phyloP scores from a whole-genome alignment of 2,113 vertebrate genomes.

The Calonectris borealis region DNA sequence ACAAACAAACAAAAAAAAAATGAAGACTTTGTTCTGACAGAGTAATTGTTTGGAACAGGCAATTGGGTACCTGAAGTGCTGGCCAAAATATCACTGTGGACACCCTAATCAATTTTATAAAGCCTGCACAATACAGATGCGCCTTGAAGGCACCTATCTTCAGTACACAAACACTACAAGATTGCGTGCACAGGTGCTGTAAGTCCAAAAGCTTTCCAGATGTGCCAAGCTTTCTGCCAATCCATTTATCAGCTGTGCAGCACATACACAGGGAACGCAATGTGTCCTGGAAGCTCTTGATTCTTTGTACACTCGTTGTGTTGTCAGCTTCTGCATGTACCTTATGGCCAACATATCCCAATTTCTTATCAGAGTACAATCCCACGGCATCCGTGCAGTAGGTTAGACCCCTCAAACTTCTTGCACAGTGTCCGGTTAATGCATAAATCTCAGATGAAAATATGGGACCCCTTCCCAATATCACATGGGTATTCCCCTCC shows the following conservation, averaged over 20 bases:
- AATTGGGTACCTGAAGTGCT: background rate
- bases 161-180: background rate
- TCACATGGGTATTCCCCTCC: background rate
- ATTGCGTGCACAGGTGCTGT: background rate
- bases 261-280: background rate
- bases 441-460: background rate
- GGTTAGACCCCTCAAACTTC: background rate
- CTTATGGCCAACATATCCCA: background rate
- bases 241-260: background rate
- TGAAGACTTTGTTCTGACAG: background rate
- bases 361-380: rapidly evolving
- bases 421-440: background rate
- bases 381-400: too few relatives aligned
- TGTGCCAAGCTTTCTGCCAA: background rate
- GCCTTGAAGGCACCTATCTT: background rate
- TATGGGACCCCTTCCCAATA: background rate
- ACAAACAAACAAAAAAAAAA: background rate
- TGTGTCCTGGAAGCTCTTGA: background rate
- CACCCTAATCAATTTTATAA: background rate
- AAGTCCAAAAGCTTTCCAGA: background rate
- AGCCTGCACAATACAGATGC: background rate
- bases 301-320: background rate
- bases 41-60: background rate
- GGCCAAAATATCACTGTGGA: background rate
- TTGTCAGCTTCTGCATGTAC: background rate